phyloP scores from a whole-genome alignment of 2,113 vertebrate species.

The Marmota flaviventris region DNA sequence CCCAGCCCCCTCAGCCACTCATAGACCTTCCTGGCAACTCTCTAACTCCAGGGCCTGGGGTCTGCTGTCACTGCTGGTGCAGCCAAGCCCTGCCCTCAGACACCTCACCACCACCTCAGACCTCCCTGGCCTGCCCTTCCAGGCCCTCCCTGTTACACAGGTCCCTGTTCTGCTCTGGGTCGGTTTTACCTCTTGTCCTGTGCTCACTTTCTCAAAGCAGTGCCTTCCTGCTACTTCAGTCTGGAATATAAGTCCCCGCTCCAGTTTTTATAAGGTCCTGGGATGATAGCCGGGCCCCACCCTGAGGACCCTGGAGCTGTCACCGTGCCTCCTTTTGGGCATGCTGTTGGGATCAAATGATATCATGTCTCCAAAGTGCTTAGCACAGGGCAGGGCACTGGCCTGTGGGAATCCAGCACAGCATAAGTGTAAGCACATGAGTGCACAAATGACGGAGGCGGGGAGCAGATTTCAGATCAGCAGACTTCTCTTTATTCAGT shows the following conservation, averaged over 20 bases:
- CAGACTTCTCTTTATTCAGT: too few relatives aligned
- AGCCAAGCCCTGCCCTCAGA: neutral
- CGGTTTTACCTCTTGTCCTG: too few relatives aligned
- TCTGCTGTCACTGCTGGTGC: neutral
- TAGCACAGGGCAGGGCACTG: neutral
- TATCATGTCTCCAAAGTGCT: neutral
- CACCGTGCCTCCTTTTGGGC: neutral
- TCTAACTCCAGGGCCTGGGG: neutral
- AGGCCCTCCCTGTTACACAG: neutral
- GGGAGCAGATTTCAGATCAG: too few relatives aligned
- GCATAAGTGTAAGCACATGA: too few relatives aligned
- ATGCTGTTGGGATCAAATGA: neutral
- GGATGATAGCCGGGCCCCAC: neutral
- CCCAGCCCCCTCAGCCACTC: neutral
- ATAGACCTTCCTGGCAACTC: neutral
- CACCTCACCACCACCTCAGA: neutral
- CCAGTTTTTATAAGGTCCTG: neutral
- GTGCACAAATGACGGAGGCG: too few relatives aligned
- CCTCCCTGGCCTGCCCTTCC: too few relatives aligned
- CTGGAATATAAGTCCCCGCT: neutral
- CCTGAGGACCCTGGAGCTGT: neutral
- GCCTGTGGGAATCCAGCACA: neutral
- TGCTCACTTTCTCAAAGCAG: neutral
- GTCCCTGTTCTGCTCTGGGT: neutral
- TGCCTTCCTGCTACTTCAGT: neutral